Conservation (phyloP, 2,113 vertebrate genomes). For the Oxygymnocypris stewartii region DNA sequence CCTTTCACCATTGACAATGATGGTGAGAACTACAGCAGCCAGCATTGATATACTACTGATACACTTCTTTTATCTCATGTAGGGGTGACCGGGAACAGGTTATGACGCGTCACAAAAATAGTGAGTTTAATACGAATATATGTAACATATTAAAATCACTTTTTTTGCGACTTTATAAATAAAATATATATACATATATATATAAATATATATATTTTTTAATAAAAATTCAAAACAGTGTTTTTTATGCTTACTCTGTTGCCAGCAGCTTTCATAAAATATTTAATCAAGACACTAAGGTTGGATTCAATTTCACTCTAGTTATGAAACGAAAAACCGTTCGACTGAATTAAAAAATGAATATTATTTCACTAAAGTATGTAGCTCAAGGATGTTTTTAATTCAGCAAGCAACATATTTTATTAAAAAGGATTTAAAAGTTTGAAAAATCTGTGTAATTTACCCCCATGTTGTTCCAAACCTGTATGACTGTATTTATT, state of each 20-base stretch:
- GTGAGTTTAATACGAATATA: neutral
- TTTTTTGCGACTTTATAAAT: too few relatives aligned
- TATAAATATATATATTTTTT: too few relatives aligned
- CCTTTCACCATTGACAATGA: slow-evolving; percentile 98
- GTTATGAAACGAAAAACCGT: neutral
- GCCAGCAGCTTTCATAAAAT: neutral
- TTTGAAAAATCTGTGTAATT: neutral
- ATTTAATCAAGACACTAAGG: neutral
- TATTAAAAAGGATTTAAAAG: neutral
- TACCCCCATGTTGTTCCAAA: neutral
- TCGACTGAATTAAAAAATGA: neutral
- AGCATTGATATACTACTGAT: neutral
- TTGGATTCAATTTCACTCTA: neutral
- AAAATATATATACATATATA: too few relatives aligned
- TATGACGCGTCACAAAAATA: neutral
- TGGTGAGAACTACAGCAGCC: slow-evolving; percentile 73
- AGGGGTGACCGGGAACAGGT: neutral
- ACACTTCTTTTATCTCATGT: neutral
- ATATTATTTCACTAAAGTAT: neutral
- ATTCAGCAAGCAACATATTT: neutral
- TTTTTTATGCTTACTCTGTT: neutral
- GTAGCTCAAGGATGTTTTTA: neutral
- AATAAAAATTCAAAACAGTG: neutral
- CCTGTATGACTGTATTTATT: neutral
- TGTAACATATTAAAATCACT: too few relatives aligned